Conservation (phyloP, 2,113 vertebrate species). For the Silurus meridionalis region DNA sequence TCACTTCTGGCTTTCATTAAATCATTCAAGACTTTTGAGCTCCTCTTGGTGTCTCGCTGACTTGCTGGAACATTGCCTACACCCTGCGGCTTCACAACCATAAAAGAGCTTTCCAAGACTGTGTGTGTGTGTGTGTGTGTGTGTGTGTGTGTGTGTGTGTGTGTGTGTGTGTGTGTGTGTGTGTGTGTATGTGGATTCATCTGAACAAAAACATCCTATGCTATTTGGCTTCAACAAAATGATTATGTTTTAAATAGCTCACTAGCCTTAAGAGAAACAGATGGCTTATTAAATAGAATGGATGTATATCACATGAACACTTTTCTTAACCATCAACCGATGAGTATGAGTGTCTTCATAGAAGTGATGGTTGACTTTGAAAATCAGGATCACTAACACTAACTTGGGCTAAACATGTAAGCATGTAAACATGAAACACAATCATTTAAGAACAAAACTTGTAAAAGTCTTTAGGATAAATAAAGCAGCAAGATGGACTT, state of each 20-base stretch:
- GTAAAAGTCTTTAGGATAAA: no score
- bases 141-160: slow-evolving; percentile 50
- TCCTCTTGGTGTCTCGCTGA: slow-evolving; percentile 75
- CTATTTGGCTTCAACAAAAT: slow-evolving; percentile 25
- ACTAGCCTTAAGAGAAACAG: not conserved
- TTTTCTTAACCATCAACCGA: slow-evolving; percentile 22
- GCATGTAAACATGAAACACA: no score
- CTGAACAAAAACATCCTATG: slow-evolving; percentile 5
- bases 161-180: slow-evolving; percentile 47
- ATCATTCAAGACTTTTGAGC: slow-evolving; percentile 80
- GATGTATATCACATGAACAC: not conserved
- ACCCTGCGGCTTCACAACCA: slow-evolving; percentile 75
- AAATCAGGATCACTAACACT: not conserved
- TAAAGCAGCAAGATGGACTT: not conserved
- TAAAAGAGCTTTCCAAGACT: slow-evolving; percentile 66
- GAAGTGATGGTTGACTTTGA: not conserved
- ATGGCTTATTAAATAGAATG: not conserved
- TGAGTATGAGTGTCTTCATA: not conserved
- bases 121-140: slow-evolving; percentile 46
- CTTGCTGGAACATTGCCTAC: slow-evolving; percentile 81
- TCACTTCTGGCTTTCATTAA: slow-evolving; percentile 85
- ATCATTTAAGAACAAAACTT: no score
- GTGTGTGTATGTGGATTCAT: slow-evolving; percentile 11
- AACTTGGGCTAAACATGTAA: no score
- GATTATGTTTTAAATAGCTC: slow-evolving; percentile 22